phyloP scores from a whole-genome alignment of 2,797 vertebrate genomes.

The Tympanoctomys barrerae region DNA sequence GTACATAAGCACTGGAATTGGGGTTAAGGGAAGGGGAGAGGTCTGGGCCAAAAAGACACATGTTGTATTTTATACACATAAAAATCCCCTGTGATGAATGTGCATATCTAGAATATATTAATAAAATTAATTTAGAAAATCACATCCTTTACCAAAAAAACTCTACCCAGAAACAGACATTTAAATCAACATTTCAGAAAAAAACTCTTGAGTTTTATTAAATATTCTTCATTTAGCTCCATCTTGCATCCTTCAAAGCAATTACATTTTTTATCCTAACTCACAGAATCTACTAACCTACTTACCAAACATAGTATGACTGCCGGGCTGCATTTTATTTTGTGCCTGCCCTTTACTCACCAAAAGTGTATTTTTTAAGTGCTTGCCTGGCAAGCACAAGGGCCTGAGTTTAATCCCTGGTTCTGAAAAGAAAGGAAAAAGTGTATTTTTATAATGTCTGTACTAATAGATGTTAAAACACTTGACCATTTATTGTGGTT shows the following conservation, averaged over 20 bases:
- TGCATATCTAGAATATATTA: background rate
- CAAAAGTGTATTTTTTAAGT: background rate
- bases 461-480: conserved; percentile 76
- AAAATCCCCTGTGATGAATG: too few species aligned
- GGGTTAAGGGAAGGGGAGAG: background rate
- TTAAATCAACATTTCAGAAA: background rate
- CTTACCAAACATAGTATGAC: conserved; percentile 21
- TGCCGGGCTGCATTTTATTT: conserved; percentile 59
- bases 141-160: background rate
- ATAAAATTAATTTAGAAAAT: background rate
- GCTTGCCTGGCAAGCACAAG: too few species aligned
- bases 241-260: conserved; percentile 16
- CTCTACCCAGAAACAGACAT: background rate
- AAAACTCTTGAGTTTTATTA: background rate
- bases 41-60: background rate
- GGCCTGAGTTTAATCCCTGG: background rate
- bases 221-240: background rate
- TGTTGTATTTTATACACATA: too few species aligned
- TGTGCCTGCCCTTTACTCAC: conserved; percentile 61
- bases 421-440: too few species aligned
- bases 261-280: conserved; percentile 44
- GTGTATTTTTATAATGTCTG: conserved; percentile 68
- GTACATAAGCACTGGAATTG: background rate
- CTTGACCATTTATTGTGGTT: conserved; percentile 69
- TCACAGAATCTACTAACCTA: conserved; percentile 14